Conservation (phyloP, 2,797 vertebrate species). For the Cyclura pinguis region DNA sequence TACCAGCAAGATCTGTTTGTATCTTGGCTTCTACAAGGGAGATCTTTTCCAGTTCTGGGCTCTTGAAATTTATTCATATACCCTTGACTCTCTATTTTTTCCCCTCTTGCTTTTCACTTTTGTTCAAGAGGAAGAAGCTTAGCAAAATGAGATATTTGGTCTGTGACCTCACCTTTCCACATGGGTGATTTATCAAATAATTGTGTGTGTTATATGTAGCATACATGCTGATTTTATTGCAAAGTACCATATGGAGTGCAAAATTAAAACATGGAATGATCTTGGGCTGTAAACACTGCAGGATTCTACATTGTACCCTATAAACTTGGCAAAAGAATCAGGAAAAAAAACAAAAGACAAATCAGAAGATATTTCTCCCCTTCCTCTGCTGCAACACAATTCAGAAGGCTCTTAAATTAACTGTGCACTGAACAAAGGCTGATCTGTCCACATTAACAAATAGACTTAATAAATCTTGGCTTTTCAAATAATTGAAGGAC, state of each 20-base stretch:
- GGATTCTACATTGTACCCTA: background rate
- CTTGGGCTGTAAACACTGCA: slow-evolving; percentile 34
- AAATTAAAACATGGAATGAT: slow-evolving; percentile 27
- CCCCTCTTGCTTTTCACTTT: slow-evolving; percentile 33
- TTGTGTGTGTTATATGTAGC: background rate
- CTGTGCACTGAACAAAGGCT: background rate
- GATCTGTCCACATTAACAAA: background rate
- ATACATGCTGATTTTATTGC: slow-evolving; percentile 26
- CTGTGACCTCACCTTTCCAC: slow-evolving; percentile 26
- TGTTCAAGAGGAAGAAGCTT: slow-evolving; percentile 5
- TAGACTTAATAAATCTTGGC: background rate
- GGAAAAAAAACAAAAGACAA: background rate
- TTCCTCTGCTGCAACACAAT: background rate
- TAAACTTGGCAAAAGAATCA: slow-evolving; percentile 8
- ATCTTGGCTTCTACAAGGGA: background rate
- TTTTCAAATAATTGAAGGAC: background rate
- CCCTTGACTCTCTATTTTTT: slow-evolving; percentile 10
- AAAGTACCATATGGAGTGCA: slow-evolving; percentile 3
- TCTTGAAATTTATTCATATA: background rate
- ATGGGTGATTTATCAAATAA: background rate
- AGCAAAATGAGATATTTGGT: slow-evolving; percentile 32
- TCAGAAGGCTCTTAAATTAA: background rate
- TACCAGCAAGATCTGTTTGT: background rate
- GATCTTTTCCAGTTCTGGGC: background rate
- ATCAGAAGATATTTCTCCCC: background rate